Evolutionary conservation across 2,113 vertebrate genomes (phyloP), one percentile per base, ranked within the genome.

Genomic region (Tragelaphus imberbis): DNA sequence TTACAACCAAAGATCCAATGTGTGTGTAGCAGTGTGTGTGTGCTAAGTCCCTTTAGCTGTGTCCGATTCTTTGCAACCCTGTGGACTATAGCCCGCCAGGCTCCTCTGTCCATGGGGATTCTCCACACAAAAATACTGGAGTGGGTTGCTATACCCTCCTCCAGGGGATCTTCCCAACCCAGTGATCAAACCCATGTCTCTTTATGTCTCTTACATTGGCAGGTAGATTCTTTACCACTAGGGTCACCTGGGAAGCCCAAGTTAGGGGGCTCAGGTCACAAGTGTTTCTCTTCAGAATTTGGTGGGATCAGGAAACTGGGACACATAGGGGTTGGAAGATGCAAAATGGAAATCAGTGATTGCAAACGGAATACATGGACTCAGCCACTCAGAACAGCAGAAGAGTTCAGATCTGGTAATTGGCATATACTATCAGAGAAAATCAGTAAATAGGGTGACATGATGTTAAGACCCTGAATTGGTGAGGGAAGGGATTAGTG

Each of bases 1-100:
- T 49, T 51, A 91, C 9, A 40, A 81, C 11, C 56, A 51, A 68
- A 7, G 56, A 25, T 23, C 68, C 68, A 40, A 75, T 40, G n/a
- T 23, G n/a, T 40, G 19, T 40, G 68, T 6, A 71, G 21, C n/a
- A 23, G n/a, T 75, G n/a, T 75, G 68, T 40, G 68, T 71, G n/a
- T 6, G n/a, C 68, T 40, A 40, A 40, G 68, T 40, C n/a, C 68
- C n/a, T 75, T 75, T 21, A 23, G 19, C 68, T 75, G 19, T 23
- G n/a, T 40, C 19, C 0, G 0, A 23, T 75, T 75, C 19, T 75
- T 75, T 23, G n/a, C n/a, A 40, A 23, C n/a, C n/a, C n/a, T 75
- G n/a, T 23, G 68, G n/a, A 12, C 68, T 71, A 5, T 6, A 40
- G 68, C n/a, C 68, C 19, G 0, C n/a, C 19, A 40, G n/a, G n/a